Evolutionary conservation across 2,888 invertebrate genomes (phyloP).

Genomic region (Caenorhabditis doughertyi): DNA sequence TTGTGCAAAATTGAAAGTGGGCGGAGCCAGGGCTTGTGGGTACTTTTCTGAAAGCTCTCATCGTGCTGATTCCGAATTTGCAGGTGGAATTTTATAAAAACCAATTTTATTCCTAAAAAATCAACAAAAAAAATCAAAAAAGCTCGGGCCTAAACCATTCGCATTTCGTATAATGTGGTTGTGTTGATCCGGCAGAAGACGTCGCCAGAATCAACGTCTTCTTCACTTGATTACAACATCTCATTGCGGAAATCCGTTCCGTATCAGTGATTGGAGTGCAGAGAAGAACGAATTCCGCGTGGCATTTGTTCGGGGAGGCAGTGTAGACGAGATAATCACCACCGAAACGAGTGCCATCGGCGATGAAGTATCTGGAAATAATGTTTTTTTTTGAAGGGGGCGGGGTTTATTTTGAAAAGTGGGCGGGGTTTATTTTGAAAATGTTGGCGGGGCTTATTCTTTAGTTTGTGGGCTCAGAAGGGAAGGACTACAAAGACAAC

Average conservation of each 20-base stretch:
- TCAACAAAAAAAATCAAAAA: neutral
- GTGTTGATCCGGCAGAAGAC: conserved; percentile 10
- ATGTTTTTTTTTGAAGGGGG: neutral
- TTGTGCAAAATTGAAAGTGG: neutral
- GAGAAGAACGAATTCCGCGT: conserved; percentile 60
- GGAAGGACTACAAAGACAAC: too few relatives aligned
- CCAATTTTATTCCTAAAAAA: neutral
- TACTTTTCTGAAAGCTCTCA: neutral
- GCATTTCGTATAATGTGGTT: conserved; percentile 60
- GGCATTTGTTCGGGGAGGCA: conserved; percentile 48
- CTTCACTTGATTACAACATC: conserved; percentile 63
- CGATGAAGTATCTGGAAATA: conserved; percentile 47
- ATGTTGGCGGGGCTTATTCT: too few relatives aligned
- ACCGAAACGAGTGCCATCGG: conserved; percentile 58
- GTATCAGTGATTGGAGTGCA: conserved; percentile 35
- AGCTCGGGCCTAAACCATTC: conserved; percentile 61
- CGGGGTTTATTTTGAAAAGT: too few relatives aligned
- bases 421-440: too few relatives aligned
- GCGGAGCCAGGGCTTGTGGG: neutral
- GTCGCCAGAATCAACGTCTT: conserved; percentile 54
- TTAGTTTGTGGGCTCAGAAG: too few relatives aligned
- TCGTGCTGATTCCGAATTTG: neutral
- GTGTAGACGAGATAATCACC: conserved; percentile 59
- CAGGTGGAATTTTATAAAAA: too few relatives aligned
- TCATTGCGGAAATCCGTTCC: conserved; percentile 43